Percentiles rank a stretch among this genome's conserved stretches.
phyloP scores from a whole-genome alignment of 1,140 invertebrate genomes.

The Trichoplusia ni region DNA sequence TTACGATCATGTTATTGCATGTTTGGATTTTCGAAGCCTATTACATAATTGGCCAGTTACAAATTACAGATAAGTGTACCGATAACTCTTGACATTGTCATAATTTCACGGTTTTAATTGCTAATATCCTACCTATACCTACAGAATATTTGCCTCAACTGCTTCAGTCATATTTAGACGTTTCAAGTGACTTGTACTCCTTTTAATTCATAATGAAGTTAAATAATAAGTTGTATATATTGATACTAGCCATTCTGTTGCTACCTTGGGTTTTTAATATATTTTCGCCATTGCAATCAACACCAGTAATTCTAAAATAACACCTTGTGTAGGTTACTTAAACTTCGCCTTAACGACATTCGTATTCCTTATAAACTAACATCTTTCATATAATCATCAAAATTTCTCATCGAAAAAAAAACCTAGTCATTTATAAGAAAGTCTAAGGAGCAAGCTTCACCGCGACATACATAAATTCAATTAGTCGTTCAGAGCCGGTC shows the following conservation, averaged over 20 bases:
- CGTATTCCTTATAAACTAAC: too few species aligned
- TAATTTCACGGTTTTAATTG: background rate
- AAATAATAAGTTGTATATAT: background rate
- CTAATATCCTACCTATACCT: too few species aligned
- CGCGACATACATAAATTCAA: conserved; percentile 52
- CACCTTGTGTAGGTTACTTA: background rate
- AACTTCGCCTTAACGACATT: too few species aligned
- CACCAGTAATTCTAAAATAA: too few species aligned
- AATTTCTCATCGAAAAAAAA: background rate
- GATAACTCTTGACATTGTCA: conserved; percentile 9
- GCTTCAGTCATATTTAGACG: background rate
- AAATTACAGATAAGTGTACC: background rate
- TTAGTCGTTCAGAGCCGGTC: conserved; percentile 36
- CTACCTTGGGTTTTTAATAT: conserved; percentile 3
- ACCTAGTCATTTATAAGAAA: background rate
- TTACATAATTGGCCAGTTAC: conserved; percentile 17
- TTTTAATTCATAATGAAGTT: background rate
- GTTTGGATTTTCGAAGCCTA: conserved; percentile 8
- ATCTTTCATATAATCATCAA: too few species aligned
- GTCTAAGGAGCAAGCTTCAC: background rate
- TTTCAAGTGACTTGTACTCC: too few species aligned
- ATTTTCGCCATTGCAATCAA: background rate
- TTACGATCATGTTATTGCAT: conserved; percentile 22
- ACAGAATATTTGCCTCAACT: background rate
- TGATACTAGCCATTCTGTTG: background rate